These are phyloP conservation scores for Siniperca knerii DNA, from an alignment of 2,113 vertebrate species.

Conservation along the genomic window DNA sequence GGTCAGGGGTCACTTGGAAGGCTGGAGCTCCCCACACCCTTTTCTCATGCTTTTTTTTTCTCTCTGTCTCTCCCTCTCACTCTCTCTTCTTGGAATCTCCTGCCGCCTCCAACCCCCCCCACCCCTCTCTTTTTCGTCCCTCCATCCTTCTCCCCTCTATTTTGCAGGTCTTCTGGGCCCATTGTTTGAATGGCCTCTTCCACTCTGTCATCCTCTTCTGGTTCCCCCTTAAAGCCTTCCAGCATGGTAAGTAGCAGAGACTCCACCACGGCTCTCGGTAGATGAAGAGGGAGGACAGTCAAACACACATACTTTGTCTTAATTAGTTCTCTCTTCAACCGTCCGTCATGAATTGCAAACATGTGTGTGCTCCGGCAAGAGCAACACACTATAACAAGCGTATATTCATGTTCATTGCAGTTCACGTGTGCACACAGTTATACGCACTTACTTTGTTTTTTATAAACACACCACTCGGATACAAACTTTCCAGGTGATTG, in stretches of 20 bases:
- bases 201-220: conserved; percentile 99
- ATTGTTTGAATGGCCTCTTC: conserved; percentile 99
- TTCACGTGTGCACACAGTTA: conserved; percentile 12
- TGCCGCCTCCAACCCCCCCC: conserved; percentile 46
- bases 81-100: conserved; percentile 70
- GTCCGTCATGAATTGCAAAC: conserved; percentile 75
- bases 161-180: conserved; percentile 98
- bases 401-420: conserved; percentile 10
- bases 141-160: conserved; percentile 71
- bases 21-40: conserved; percentile 87
- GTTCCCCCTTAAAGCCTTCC: conserved; percentile 98
- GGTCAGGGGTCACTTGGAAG: conserved; percentile 92
- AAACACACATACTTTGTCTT: conserved; percentile 78
- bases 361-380: conserved; percentile 61
- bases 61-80: conserved; percentile 58
- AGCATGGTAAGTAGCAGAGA: conserved; percentile 92
- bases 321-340: conserved; percentile 76
- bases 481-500: conserved; percentile 7
- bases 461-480: neutral
- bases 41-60: conserved; percentile 92
- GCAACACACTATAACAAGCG: conserved; percentile 40
- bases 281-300: conserved; percentile 68
- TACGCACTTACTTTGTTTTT: conserved; percentile 18
- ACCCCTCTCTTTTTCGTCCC: conserved; percentile 69
- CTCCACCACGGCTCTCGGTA: conserved; percentile 41